Evolutionary conservation across 2,888 invertebrate genomes (phyloP).

Genomic region (Drosophila cognata): DNA sequence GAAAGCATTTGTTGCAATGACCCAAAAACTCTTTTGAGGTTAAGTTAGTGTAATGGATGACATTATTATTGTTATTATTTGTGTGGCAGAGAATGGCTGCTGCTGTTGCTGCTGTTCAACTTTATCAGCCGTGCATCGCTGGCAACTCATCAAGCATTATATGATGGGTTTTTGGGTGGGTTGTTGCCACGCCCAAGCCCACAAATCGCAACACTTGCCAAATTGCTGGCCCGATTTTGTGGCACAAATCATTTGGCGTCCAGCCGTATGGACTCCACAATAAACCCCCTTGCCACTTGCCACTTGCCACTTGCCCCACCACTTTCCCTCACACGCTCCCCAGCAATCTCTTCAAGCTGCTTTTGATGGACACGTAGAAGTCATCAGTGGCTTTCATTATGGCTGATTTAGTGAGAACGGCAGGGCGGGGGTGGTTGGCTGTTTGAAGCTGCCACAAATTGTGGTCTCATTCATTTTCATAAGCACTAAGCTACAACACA

Average conservation of each 20-base stretch:
- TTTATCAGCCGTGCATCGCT: conserved; percentile 26
- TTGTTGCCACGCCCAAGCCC: conserved; percentile 13
- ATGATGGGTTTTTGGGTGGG: conserved; percentile 1
- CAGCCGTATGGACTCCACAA: conserved; percentile 1
- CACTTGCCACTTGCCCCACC: neutral
- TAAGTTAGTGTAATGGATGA: neutral
- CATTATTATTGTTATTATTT: conserved; percentile 1
- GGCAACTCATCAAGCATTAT: conserved; percentile 31
- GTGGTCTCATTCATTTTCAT: conserved; percentile 63
- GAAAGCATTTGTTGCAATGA: neutral
- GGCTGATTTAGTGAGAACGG: conserved; percentile 1
- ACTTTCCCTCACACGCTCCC: neutral
- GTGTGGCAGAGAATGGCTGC: neutral
- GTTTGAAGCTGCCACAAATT: conserved; percentile 35
- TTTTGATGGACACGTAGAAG: conserved; percentile 63
- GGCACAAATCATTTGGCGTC: conserved; percentile 48
- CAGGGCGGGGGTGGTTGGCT: neutral
- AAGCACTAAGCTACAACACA: conserved; percentile 39
- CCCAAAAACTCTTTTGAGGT: neutral
- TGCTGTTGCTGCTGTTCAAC: neutral
- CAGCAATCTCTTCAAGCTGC: neutral
- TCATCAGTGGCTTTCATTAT: conserved; percentile 64
- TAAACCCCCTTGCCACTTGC: neutral
- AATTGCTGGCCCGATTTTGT: conserved; percentile 42
- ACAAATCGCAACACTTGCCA: conserved; percentile 40